A percentile compares a stretch with the other conserved stretches of the same genome.
phyloP scores from a whole-genome alignment of 37 sponge, comb jelly and placozoan genomes.

The Mnemiopsis leidyi region DNA sequence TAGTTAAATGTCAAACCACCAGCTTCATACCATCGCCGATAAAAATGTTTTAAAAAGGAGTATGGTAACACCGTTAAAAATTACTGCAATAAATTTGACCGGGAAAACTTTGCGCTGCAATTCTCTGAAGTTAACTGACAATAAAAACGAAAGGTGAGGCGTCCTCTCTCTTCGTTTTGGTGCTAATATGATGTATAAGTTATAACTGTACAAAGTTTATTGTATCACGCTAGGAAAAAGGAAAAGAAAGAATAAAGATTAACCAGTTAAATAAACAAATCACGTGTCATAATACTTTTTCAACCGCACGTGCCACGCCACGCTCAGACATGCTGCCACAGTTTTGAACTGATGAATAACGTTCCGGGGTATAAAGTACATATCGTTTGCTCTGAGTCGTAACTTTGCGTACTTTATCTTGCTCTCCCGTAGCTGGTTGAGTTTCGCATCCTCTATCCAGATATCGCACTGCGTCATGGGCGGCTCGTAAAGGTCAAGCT shows the following conservation, averaged over 20 bases:
- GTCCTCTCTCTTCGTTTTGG: too few relatives aligned
- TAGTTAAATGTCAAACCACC: too few relatives aligned
- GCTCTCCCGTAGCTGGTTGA: constrained; percentile 83
- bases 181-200: too few relatives aligned
- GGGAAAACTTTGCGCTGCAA: background rate
- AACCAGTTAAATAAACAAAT: background rate
- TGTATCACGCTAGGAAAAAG: background rate
- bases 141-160: too few relatives aligned
- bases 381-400: constrained; percentile 81
- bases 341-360: constrained; percentile 95
- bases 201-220: background rate
- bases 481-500: constrained; percentile 90
- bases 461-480: constrained; percentile 86
- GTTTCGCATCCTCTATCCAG: constrained; percentile 95
- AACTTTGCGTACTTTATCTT: constrained; percentile 80
- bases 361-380: constrained; percentile 97
- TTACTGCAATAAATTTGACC: background rate
- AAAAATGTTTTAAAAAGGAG: too few relatives aligned
- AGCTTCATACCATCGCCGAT: too few relatives aligned
- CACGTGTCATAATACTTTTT: constrained; percentile 33
- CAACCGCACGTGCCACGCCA: constrained; percentile 94
- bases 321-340: constrained; percentile 81
- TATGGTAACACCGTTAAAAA: too few relatives aligned
- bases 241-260: too few relatives aligned
- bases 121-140: background rate